Percentiles rank a stretch among this genome's conserved stretches.
Evolutionary conservation across 2,888 invertebrate genomes (phyloP).

Genomic region (Lymantria monacha): DNA sequence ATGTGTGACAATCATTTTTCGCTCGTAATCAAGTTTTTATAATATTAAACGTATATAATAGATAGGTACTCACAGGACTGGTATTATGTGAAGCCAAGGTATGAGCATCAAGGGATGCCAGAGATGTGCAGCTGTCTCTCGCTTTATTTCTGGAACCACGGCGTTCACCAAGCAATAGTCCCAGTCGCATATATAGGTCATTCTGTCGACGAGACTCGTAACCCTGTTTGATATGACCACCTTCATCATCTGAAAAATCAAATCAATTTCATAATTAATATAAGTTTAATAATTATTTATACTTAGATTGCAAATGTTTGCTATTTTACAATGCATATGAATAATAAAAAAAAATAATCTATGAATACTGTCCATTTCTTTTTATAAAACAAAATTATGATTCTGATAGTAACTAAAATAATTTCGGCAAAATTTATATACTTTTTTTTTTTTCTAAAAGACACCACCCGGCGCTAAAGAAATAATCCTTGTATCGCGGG

Average conservation of each 20-base stretch:
- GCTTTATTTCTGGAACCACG: conserved; percentile 77
- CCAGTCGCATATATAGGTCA: conserved; percentile 91
- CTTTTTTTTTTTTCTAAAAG: too few species aligned
- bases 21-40: too few species aligned
- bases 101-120: conserved; percentile 84
- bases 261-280: too few species aligned
- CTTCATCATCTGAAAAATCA: conserved; percentile 86
- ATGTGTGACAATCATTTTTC: too few species aligned
- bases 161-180: conserved; percentile 89
- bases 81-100: conserved; percentile 91
- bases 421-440: too few species aligned
- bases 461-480: too few species aligned
- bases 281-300: too few species aligned
- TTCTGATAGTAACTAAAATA: too few species aligned
- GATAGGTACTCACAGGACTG: conserved; percentile 84
- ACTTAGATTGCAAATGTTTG: neutral
- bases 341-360: neutral
- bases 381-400: too few species aligned
- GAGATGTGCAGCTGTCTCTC: conserved; percentile 74
- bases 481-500: too few species aligned
- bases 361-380: too few species aligned
- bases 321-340: neutral
- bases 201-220: conserved; percentile 82
- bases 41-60: too few species aligned
- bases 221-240: conserved; percentile 85